Base-by-base conservation (phyloP, 1,140 invertebrate species). In the Drosophila grimshawi region DNA sequence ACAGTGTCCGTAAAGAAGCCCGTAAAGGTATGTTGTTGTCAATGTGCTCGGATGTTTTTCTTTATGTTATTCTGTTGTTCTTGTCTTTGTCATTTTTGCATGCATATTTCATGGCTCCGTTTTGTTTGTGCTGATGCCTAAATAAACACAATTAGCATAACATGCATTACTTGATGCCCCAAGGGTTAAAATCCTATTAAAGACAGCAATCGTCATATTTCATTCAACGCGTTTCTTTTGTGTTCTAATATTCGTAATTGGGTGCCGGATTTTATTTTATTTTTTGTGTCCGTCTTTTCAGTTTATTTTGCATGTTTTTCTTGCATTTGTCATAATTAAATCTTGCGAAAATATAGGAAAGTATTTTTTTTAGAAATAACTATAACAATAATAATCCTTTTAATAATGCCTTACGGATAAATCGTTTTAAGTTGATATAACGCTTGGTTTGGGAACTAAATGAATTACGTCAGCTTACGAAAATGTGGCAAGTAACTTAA, bases 1-100 rank as follows among this genome's bases (percentile, higher is more conserved):
- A 72, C 90, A 55, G 76, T 81, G 49, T 67, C 86, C 76, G 62
- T 92, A 64, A 92, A 89, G 73, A 92, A 92, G 65, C 81, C 90
- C 63, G 82, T 86, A 8, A 92, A 92, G 86, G 90, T 92, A 66
- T 89, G 83, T 72, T 89, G 83, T 69, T 11, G 10, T 2, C 10
- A 30, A 37, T 19, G 27, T 43, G 49, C 27, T 29, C 4, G 10
- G 8, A 41, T 37, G n/a, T 32, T 49, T 59, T 51, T 39, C 30
- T 52, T 65, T 49, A n/a, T n/a, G 39, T 43, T 48, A 53, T 70
- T 33, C 33, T 29, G 60, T 64, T 68, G 29, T 8, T 8, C 8
- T 27, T 49, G 3, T 4, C 6, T 3, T 43, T n/a, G 39, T 46
- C 3, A 30, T 45, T 65, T 53, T 33, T 62, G 45, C 60, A 57